Evolutionary conservation across 2,797 vertebrate species (phyloP), one percentile per base, ranked within the genome.

Genomic region (Periparus ater): DNA sequence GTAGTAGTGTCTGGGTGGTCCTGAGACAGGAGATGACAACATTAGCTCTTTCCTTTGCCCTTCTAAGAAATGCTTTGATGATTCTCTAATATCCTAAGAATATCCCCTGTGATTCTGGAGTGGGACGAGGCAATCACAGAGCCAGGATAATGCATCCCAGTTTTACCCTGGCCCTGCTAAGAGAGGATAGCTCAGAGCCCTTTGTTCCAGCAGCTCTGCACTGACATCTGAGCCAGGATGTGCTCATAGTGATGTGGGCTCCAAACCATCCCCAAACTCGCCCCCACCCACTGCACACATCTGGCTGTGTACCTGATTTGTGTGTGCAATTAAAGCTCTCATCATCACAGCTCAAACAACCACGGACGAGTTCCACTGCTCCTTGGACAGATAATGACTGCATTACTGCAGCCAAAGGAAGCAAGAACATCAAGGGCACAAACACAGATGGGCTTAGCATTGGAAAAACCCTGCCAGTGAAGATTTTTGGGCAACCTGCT

Each of bases 11-110:
- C 88, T 97, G 97, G 96, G 97, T 97, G 97, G 97, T 97, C 97
- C 71, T 0, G 19, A 90, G 63, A 82, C 91, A 96, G 93, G 89
- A 96, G 89, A 96, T 91, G 95, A 97, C 96, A 96, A 88, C 93
- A 94, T 90, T 68, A 94, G 89, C 71, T 92, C 91, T 93, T 93
- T 93, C 86, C 87, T 95, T 94, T 94, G 88, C 96, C 86, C 88
- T 89, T 85, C 76, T 94, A 81, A 97, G 95, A 96, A 96, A 94
- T 78, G 85, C 95, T 97, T 96, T 97, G 96, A 97, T 97, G 96
- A 85, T 94, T 94, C 93, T 94, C 85, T 96, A 97, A 95, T 89
- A 96, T 91, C 91, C 83, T 62, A 94, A 81, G 81, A 95, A 87
- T 91, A 94, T 93, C 81, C 94, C 88, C 90, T 65, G 36, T 72